A percentile compares a stretch with the other conserved stretches of the same genome.
Conservation (phyloP, 2,797 vertebrate genomes). For the Lophius americanus region DNA sequence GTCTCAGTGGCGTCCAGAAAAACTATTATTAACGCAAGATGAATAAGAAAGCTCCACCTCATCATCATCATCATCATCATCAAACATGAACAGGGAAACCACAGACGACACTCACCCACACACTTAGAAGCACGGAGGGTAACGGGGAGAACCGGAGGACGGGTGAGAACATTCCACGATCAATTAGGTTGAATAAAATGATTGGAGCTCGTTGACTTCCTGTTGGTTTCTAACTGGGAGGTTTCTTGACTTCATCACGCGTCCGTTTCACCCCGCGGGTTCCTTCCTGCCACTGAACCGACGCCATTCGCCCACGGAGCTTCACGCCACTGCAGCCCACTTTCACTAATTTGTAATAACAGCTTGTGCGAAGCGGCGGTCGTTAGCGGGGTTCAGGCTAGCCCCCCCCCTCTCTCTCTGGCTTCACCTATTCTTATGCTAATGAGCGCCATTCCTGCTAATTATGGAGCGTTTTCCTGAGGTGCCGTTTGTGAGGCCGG, state of each 20-base stretch:
- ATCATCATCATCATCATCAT: too few species aligned
- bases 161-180: too few species aligned
- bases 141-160: too few species aligned
- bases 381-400: slow-evolving; percentile 34
- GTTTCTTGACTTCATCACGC: not conserved
- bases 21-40: too few species aligned
- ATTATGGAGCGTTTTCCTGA: slow-evolving; percentile 43
- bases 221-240: not conserved
- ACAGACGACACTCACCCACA: too few species aligned
- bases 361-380: slow-evolving; percentile 35
- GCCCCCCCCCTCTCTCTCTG: slow-evolving; percentile 15
- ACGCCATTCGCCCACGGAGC: not conserved
- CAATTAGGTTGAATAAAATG: too few species aligned
- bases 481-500: slow-evolving; percentile 12
- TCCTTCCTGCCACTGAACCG: too few species aligned
- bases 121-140: too few species aligned
- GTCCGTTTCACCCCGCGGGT: not conserved
- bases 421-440: slow-evolving; percentile 64
- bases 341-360: slow-evolving; percentile 46
- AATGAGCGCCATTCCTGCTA: slow-evolving; percentile 42
- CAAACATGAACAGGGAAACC: too few species aligned
- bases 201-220: too few species aligned
- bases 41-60: too few species aligned
- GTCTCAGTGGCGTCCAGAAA: too few species aligned
- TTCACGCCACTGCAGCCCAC: slow-evolving; percentile 35